phyloP scores from a whole-genome alignment of 2,113 vertebrate genomes.

The Amblyopsis rosae region DNA sequence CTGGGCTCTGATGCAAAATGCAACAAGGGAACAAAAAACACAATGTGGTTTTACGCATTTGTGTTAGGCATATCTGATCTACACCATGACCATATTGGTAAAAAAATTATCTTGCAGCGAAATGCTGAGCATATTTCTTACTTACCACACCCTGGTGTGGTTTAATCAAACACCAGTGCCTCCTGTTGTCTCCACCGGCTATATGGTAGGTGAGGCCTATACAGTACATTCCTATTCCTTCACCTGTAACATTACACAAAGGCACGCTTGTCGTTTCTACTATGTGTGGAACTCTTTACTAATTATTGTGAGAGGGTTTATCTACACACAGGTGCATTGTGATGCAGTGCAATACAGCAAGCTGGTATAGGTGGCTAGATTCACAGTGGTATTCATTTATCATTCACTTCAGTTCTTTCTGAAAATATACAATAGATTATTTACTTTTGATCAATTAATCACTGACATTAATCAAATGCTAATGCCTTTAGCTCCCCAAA shows the following conservation, averaged over 20 bases:
- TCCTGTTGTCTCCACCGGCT: slow-evolving; percentile 6
- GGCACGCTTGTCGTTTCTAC: slow-evolving; percentile 65
- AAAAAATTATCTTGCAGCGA: slow-evolving; percentile 9
- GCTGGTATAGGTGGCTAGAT: too few species aligned
- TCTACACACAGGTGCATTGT: too few species aligned
- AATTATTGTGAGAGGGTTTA: slow-evolving; percentile 25
- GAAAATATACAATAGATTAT: too few species aligned
- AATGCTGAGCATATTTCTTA: slow-evolving; percentile 5
- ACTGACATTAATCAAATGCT: too few species aligned
- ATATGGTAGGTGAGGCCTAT: slow-evolving; percentile 33
- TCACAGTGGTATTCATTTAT: too few species aligned
- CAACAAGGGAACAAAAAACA: too few species aligned
- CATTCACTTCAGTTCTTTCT: too few species aligned
- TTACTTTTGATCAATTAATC: too few species aligned
- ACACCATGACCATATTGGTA: neutral
- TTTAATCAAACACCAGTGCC: neutral
- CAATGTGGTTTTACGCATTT: neutral
- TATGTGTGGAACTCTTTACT: slow-evolving; percentile 56
- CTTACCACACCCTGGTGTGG: slow-evolving; percentile 23
- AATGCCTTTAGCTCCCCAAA: too few species aligned
- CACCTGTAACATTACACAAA: slow-evolving; percentile 62
- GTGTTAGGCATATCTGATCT: slow-evolving; percentile 3
- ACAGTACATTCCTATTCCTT: slow-evolving; percentile 51
- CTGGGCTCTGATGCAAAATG: too few species aligned
- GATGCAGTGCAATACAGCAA: too few species aligned